Evolutionary conservation across 2,888 invertebrate species (phyloP).

Genomic region (Andricus quercusramuli): DNA sequence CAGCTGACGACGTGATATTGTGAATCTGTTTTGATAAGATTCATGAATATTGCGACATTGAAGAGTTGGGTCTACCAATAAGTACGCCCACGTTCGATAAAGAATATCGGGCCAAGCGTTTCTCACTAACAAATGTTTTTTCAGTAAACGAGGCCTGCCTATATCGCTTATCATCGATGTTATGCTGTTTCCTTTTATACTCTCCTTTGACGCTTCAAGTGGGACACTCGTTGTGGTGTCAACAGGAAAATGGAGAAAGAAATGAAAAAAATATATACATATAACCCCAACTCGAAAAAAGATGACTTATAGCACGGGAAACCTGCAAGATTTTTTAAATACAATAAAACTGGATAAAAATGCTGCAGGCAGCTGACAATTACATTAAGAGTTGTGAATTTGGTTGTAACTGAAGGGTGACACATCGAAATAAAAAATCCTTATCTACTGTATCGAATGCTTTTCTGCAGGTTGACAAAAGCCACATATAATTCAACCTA

Average conservation of each 20-base stretch:
- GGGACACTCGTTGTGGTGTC: not conserved
- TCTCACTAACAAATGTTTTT: not conserved
- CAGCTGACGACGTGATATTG: not conserved
- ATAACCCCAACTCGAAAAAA: no score
- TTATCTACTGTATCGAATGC: no score
- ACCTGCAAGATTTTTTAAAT: no score
- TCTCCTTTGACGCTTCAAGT: not conserved
- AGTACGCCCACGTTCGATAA: not conserved
- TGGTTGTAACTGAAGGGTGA: no score
- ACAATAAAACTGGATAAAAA: no score
- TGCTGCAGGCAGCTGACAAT: no score
- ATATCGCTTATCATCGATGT: slow-evolving; percentile 2
- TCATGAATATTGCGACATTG: not conserved
- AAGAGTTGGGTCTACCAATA: not conserved
- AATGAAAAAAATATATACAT: not conserved
- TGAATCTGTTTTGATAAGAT: not conserved
- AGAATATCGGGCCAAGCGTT: no score
- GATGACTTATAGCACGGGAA: no score
- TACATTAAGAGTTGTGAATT: no score
- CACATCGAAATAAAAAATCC: no score
- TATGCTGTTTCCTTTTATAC: slow-evolving; percentile 5
- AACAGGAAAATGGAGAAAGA: not conserved
- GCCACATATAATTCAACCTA: no score
- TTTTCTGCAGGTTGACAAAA: no score
- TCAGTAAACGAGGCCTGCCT: not conserved